phyloP scores from a whole-genome alignment of 37 sponge, comb jelly and placozoan species.

The Chondrosia reniformis region DNA sequence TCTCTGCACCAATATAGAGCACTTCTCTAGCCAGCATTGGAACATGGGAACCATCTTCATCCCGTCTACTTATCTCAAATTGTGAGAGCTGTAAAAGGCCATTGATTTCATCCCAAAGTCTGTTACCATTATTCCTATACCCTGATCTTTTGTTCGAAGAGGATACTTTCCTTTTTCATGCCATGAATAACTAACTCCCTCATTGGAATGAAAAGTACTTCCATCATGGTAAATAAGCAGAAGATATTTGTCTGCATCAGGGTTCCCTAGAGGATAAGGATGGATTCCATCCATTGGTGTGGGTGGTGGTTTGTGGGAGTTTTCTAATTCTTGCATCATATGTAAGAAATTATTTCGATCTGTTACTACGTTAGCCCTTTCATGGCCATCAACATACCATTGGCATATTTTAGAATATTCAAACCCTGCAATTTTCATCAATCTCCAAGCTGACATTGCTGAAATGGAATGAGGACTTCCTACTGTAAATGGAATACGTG shows the following conservation, averaged over 20 bases:
- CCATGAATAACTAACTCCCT: constrained; percentile 13
- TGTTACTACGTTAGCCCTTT: background rate
- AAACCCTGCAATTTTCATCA: background rate
- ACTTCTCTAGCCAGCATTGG: background rate
- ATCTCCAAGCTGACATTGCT: constrained; percentile 1
- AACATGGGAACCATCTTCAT: background rate
- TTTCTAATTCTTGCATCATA: background rate
- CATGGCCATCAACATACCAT: constrained; percentile 3
- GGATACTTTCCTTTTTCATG: constrained; percentile 17
- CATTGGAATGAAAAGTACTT: constrained; percentile 24
- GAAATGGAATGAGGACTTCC: background rate
- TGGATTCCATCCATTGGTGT: background rate
- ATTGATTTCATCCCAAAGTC: constrained; percentile 37
- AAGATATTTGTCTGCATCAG: background rate
- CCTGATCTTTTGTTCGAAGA: constrained; percentile 12
- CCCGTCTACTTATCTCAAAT: background rate
- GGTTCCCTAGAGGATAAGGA: background rate
- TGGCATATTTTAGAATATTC: background rate
- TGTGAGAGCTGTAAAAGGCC: constrained; percentile 15
- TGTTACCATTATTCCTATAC: constrained; percentile 25
- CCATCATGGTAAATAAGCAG: constrained; percentile 44
- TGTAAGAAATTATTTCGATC: background rate
- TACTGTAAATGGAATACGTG: background rate
- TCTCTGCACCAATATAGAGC: constrained; percentile 7
- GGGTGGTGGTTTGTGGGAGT: background rate